Evolutionary conservation across 2,113 vertebrate genomes (phyloP), one percentile per base, ranked within the genome.

Genomic region (Heliornis fulica): DNA sequence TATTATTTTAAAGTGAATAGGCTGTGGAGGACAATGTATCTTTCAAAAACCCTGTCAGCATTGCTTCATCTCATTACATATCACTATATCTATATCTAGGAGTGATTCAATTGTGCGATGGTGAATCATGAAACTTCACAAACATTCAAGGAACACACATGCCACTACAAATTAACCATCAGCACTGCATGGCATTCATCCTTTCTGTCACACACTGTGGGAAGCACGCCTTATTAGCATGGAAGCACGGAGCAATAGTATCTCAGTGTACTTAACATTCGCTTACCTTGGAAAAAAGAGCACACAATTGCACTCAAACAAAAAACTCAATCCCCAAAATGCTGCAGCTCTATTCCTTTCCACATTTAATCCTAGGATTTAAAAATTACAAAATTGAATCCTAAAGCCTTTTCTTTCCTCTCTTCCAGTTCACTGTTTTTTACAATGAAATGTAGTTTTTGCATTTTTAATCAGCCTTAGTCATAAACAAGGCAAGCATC

Each of bases 131-230:
- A 97, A 97, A 97, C 96, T 97, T 97, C 96, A 96, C 93, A 97
- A 97, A 96, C 97, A 94, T 93, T 97, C 96, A 97, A 96, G 97
- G 97, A 98, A 98, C 93, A 98, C 98, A 98, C 97, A 98, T 97
- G 98, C 97, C 98, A 98, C 97, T 98, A 97, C 98, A 97, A 98
- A 98, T 98, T 98, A 98, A 97, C 97, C 97, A 97, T 98, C 97
- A 98, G 96, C 87, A 28, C 83, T 96, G 89, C 96, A 93, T 94
- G 89, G 97, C 94, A 98, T 98, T 98, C 98, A 98, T 97, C 94
- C 96, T 95, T 95, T 97, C 97, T 98, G 98, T 98, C 98, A 98
- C 95, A 97, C 97, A 96, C 97, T 97, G 98, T 98, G 98, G 97
- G 98, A 98, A 98, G 96, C 96, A 96, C 29, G 96, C 96, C 97